Percentiles rank a stretch among this genome's conserved stretches.
Conservation (phyloP, 2,113 vertebrate genomes). For the Menidia beryllina region DNA sequence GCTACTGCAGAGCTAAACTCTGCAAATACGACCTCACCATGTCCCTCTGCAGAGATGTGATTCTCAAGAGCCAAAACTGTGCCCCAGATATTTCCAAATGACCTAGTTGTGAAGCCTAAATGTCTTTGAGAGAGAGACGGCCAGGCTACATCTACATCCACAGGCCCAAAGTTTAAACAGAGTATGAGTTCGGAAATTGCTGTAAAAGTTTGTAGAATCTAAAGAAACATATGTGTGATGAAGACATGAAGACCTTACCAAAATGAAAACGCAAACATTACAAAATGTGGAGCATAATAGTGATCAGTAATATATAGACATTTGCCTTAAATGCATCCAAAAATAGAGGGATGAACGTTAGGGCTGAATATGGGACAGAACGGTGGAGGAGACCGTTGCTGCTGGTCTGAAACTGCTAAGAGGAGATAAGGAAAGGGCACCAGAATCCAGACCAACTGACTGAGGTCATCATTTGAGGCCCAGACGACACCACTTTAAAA, state of each 20-base stretch:
- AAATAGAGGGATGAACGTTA: conserved; percentile 39
- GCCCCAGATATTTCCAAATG: conserved; percentile 60
- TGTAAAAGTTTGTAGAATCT: conserved; percentile 3
- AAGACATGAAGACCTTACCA: conserved; percentile 15
- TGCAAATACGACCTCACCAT: conserved; percentile 48
- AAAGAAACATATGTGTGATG: conserved; percentile 20
- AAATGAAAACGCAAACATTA: conserved; percentile 35
- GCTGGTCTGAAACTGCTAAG: conserved; percentile 25
- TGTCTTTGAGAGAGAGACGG: conserved; percentile 46
- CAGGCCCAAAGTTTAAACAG: conserved; percentile 8
- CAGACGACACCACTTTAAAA: conserved; percentile 17
- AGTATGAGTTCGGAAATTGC: not conserved
- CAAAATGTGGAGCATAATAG: conserved; percentile 53
- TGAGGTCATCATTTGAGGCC: conserved; percentile 27
- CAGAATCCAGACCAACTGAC: conserved; percentile 10
- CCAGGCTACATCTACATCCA: conserved; percentile 23
- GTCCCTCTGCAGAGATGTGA: conserved; percentile 50
- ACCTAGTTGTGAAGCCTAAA: conserved; percentile 66
- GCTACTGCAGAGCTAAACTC: conserved; percentile 22
- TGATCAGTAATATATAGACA: conserved; percentile 49
- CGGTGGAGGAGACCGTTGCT: conserved; percentile 21
- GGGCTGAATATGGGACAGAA: conserved; percentile 29
- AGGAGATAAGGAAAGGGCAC: conserved; percentile 31
- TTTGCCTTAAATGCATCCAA: conserved; percentile 56
- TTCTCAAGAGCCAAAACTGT: conserved; percentile 54